A percentile compares a stretch with the other conserved stretches of the same genome.
Conservation (phyloP, 2,113 vertebrate species). For the Condylura cristata region DNA sequence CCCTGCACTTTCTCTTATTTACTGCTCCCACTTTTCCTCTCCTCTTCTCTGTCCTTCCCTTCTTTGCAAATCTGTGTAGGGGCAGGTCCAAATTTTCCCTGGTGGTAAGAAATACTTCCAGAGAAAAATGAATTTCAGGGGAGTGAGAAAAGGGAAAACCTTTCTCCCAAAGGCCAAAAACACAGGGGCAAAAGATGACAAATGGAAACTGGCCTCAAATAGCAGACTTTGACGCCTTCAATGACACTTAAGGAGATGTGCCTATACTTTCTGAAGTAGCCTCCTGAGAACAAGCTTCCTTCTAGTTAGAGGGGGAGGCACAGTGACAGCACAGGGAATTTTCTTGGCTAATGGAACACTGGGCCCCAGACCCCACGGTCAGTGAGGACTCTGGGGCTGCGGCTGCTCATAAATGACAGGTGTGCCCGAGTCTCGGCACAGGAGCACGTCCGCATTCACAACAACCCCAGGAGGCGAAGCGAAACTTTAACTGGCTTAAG, state of each 20-base stretch:
- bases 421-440: not conserved
- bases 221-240: slow-evolving; percentile 12
- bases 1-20: not conserved
- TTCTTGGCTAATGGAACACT: not conserved
- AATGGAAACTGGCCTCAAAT: not conserved
- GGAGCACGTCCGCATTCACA: not conserved
- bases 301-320: not conserved
- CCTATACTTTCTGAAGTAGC: not conserved
- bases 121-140: slow-evolving; percentile 56
- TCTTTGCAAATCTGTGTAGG: not conserved
- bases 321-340: not conserved
- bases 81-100: not conserved
- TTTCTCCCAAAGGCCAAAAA: not conserved
- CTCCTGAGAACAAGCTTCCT: not conserved
- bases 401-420: not conserved
- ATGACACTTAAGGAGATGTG: not conserved
- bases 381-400: not conserved
- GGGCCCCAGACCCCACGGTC: not conserved
- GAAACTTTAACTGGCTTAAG: not conserved
- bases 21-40: not conserved
- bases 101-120: slow-evolving; percentile 43
- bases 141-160: slow-evolving; percentile 14
- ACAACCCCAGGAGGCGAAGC: not conserved
- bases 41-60: not conserved
- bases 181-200: not conserved